Conservation (phyloP, 2,888 invertebrate genomes). For the Spilosoma lubricipeda region DNA sequence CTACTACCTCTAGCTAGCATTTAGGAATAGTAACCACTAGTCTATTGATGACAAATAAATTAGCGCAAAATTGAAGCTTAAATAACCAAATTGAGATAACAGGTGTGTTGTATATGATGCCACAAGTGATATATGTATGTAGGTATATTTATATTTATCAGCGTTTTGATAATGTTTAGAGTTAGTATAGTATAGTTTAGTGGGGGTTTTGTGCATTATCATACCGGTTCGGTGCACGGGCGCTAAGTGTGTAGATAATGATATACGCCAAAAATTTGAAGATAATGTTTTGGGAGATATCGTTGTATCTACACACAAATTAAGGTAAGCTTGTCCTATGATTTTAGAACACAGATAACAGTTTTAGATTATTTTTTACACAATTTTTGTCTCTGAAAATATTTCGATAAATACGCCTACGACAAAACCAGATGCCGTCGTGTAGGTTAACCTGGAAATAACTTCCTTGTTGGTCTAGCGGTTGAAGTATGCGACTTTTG, state of each 20-base stretch:
- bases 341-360: background rate
- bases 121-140: background rate
- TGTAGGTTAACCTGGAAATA: too few relatives aligned
- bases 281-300: background rate
- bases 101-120: background rate
- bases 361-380: background rate
- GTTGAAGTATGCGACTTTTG: too few relatives aligned
- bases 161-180: conserved; percentile 42
- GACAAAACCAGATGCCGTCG: too few relatives aligned
- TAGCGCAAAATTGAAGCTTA: too few relatives aligned
- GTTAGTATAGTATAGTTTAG: too few relatives aligned
- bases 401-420: too few relatives aligned
- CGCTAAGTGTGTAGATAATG: conserved; percentile 40
- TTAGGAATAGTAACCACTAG: too few relatives aligned
- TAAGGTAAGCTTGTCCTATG: background rate
- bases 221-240: conserved; percentile 39
- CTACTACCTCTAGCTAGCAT: too few relatives aligned
- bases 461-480: too few relatives aligned
- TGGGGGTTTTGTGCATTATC: conserved; percentile 48
- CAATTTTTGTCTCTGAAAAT: too few relatives aligned
- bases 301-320: background rate
- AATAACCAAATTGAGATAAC: too few relatives aligned
- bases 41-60: background rate
- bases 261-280: background rate
- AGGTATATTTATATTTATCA: conserved; percentile 37